Conservation (phyloP, 2,797 vertebrate genomes). For the Gouania willdenowi region DNA sequence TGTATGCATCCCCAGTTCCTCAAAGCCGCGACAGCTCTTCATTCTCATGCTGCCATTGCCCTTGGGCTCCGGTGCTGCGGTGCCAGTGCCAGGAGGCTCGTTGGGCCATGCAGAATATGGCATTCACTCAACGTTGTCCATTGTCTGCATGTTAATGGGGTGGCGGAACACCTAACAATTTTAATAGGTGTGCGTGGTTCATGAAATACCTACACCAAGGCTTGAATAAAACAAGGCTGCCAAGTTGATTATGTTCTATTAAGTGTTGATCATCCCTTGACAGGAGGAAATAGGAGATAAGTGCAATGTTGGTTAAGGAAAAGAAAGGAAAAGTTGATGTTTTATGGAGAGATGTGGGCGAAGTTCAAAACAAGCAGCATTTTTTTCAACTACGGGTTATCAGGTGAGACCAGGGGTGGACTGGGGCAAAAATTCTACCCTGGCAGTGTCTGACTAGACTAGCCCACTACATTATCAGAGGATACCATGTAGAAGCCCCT, state of each 20-base stretch:
- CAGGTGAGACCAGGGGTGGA: no score
- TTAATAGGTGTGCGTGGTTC: conserved; percentile 56
- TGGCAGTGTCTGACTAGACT: no score
- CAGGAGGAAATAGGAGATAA: no score
- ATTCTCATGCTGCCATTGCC: conserved; percentile 77
- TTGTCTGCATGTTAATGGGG: conserved; percentile 76
- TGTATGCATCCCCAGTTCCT: conserved; percentile 75
- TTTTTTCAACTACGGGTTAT: no score
- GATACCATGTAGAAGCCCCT: no score
- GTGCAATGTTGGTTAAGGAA: no score
- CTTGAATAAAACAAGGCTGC: conserved; percentile 30
- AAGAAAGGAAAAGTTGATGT: no score
- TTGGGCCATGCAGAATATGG: conserved; percentile 69
- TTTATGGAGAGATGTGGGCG: no score
- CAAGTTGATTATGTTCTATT: conserved; percentile 52
- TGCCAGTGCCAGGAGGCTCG: conserved; percentile 62
- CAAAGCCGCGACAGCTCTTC: conserved; percentile 57
- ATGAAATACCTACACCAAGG: conserved; percentile 43
- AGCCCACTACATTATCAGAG: no score
- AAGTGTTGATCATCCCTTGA: no score
- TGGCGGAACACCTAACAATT: conserved; percentile 41
- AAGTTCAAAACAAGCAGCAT: no score
- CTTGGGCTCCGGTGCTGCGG: conserved; percentile 67
- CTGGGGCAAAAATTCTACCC: no score
- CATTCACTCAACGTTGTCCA: conserved; percentile 56